Conservation (phyloP, 2,797 vertebrate genomes). For the Scyliorhinus canicula region DNA sequence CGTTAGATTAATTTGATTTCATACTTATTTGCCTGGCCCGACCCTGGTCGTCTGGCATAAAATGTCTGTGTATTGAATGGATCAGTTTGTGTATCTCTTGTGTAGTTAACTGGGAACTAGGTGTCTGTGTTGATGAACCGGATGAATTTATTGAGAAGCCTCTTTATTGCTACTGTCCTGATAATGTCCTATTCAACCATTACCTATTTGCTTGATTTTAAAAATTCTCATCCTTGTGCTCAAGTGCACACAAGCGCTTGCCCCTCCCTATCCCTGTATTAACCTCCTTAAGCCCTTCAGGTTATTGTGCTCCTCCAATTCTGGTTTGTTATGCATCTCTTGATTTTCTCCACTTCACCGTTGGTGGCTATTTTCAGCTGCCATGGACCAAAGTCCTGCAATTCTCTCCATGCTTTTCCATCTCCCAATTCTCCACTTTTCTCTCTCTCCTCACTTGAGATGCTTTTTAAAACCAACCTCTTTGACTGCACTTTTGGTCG, state of each 20-base stretch:
- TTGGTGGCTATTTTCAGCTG: not conserved
- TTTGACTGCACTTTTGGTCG: not conserved
- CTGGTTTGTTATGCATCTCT: not conserved
- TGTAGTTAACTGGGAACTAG: constrained; percentile 22
- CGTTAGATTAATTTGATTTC: not conserved
- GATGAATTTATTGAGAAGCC: not conserved
- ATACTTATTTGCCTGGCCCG: not conserved
- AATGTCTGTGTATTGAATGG: not conserved
- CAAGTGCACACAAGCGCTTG: not conserved
- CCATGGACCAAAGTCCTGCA: too few species aligned
- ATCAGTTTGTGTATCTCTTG: not conserved
- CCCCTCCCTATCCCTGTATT: too few species aligned
- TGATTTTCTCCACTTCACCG: not conserved
- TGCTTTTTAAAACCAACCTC: not conserved
- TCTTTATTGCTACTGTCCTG: not conserved
- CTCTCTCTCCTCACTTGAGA: not conserved
- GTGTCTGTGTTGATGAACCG: not conserved
- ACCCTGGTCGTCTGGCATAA: too few species aligned
- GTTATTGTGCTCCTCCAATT: not conserved
- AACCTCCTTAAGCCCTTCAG: not conserved
- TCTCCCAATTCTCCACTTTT: not conserved
- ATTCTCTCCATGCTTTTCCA: not conserved
- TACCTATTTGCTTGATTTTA: not conserved
- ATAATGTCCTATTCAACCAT: not conserved
- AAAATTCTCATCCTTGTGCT: not conserved